Conservation (phyloP, 2,888 invertebrate species). For the Tetanocera ferruginea region DNA sequence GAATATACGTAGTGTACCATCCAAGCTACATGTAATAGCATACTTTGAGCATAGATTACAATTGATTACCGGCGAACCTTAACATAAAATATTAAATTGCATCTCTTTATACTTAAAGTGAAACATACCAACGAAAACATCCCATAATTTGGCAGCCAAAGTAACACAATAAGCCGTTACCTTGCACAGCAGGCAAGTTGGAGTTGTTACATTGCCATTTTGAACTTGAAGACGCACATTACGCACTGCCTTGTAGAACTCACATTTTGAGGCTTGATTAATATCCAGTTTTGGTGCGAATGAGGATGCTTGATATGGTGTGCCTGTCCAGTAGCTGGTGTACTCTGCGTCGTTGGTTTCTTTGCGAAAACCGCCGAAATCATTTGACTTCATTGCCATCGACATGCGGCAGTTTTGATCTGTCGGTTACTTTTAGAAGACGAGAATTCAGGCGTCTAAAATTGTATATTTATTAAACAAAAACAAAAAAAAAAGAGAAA, state of each 20-base stretch:
- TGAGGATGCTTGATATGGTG: constrained; percentile 52
- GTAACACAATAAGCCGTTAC: constrained; percentile 72
- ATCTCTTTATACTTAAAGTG: no score
- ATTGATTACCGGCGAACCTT: constrained; percentile 66
- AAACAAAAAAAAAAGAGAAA: neutral
- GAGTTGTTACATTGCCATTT: constrained; percentile 72
- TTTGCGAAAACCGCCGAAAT: constrained; percentile 46
- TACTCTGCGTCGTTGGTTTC: constrained; percentile 37
- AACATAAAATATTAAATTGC: no score
- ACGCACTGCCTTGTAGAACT: constrained; percentile 68
- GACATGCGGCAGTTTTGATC: constrained; percentile 45
- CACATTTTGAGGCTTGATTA: constrained; percentile 58
- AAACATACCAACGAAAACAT: constrained; percentile 76
- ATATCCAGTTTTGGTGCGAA: constrained; percentile 57
- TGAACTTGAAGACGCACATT: constrained; percentile 71
- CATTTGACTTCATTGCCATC: constrained; percentile 48
- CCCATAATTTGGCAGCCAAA: constrained; percentile 78
- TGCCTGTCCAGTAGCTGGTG: constrained; percentile 24
- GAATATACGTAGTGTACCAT: constrained; percentile 66
- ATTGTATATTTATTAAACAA: no score
- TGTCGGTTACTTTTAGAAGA: constrained; percentile 54
- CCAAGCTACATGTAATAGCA: constrained; percentile 66
- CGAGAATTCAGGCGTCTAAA: constrained; percentile 62
- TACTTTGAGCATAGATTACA: constrained; percentile 67
- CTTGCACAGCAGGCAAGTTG: constrained; percentile 75